Base-by-base conservation (phyloP, 2,888 invertebrate genomes). In the Lithosia quadra region DNA sequence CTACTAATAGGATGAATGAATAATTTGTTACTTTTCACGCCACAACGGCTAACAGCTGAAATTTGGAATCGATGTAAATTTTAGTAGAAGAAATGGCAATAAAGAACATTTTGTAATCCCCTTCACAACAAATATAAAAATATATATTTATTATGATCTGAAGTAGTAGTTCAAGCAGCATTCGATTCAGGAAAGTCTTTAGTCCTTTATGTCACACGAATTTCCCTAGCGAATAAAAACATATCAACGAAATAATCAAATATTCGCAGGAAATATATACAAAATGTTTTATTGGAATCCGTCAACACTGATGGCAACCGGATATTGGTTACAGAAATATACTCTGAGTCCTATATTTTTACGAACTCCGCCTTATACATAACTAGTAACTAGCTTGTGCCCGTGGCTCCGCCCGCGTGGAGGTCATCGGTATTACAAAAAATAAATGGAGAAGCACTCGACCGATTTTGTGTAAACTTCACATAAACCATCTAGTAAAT, bases 201-300 rank as follows among this genome's bases (percentile, higher is more conserved):
- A 24, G 8, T 9, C 18, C 9, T 11, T 34, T 1, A 43, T 21
- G n/a, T 24, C 24, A 28, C 49, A 49, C 24, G 43, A 49, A 24
- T 43, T 62, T 49, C 24, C 22, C 28, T 55, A 36, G 36, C 36
- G 49, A n/a, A 43, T 39, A n/a, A 49, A n/a, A 74, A 72, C 75
- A 76, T 72, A 79, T 71, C 67, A 77, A 68, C 66, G 66, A 62
- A 71, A 73, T 43, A 61, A 24, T 66, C 33, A 61, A 63, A 55
- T 71, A 64, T 62, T 63, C 64, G 63, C 62, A 65, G 57, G 61
- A 65, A 68, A 67, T 67, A 53, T 68, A 69, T 63, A 76, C 69
- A 65, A 78, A 74, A 55, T 66, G 39, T 72, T 76, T 76, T 60
- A 72, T 72, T 63, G 56, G 72, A 71, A 68, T 74, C 69, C 68